Conservation (phyloP, 2,113 vertebrate genomes). For the Prolemur simus region DNA sequence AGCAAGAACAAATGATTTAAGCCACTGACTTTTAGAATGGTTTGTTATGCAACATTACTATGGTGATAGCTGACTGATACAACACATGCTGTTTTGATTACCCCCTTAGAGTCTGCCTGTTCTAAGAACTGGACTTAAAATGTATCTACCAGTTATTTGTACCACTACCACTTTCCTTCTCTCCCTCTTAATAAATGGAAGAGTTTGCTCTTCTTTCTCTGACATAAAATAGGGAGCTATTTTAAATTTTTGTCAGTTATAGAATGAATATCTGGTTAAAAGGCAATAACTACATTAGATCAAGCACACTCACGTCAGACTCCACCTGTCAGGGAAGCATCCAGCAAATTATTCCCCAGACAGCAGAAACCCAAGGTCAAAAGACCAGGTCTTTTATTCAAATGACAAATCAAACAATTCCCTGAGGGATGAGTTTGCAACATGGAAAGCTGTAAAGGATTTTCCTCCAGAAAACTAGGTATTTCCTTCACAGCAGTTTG, state of each 20-base stretch:
- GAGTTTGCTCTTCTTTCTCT: not conserved
- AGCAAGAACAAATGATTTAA: constrained; percentile 42
- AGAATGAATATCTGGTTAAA: not conserved
- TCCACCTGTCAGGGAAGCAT: not conserved
- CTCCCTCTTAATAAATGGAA: not conserved
- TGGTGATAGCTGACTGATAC: not conserved
- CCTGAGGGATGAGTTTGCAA: not conserved
- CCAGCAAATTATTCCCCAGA: constrained; percentile 17
- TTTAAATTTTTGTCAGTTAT: constrained; percentile 4
- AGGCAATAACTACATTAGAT: not conserved
- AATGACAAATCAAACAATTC: constrained; percentile 44
- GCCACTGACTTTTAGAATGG: not conserved
- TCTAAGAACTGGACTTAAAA: not conserved
- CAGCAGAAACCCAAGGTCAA: constrained; percentile 26
- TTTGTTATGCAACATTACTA: constrained; percentile 14
- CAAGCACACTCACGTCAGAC: not conserved
- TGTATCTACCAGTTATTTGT: not conserved
- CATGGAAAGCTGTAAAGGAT: not conserved
- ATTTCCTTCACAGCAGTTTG: constrained; percentile 13
- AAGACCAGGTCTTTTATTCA: not conserved
- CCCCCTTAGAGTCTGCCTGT: not conserved
- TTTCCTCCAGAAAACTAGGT: constrained; percentile 20
- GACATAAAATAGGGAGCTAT: not conserved
- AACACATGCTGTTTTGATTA: not conserved
- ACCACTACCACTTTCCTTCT: not conserved